These are phyloP conservation scores for Atrina japonica DNA, from an alignment of 2,888 invertebrate species.

Conservation along the genomic window DNA sequence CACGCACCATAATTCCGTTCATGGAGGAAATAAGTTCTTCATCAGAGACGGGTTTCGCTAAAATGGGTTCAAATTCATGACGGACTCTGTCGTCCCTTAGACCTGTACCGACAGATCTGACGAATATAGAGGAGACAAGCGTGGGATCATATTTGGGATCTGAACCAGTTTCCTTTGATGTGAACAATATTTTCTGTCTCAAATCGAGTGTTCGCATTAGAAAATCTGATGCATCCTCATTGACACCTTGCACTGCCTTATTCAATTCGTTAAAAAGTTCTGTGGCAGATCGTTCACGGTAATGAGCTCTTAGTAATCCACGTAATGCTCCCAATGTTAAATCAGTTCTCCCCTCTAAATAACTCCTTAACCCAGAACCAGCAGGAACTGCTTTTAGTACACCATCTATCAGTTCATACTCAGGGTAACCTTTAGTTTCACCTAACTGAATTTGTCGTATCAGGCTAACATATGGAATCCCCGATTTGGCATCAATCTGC, in stretches of 20 bases:
- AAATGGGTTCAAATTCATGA: conserved; percentile 15
- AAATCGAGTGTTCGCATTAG: conserved; percentile 29
- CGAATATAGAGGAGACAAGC: conserved; percentile 29
- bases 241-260: conserved; percentile 14
- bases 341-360: no score
- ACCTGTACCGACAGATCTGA: conserved; percentile 28
- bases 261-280: conserved; percentile 36
- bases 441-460: background rate
- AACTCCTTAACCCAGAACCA: no score
- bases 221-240: conserved; percentile 33
- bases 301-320: conserved; percentile 14
- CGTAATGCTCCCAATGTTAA: no score
- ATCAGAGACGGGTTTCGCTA: background rate
- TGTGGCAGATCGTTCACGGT: conserved; percentile 33
- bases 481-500: background rate
- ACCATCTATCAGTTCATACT: no score
- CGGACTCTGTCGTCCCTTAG: conserved; percentile 17
- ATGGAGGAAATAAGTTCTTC: conserved; percentile 2
- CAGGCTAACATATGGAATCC: background rate
- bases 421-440: no score
- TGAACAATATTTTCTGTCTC: conserved; percentile 28
- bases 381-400: no score
- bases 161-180: conserved; percentile 21
- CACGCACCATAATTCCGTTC: conserved; percentile 4
- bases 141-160: conserved; percentile 20